A percentile compares a stretch with the other conserved stretches of the same genome.
These are phyloP conservation scores for Bacillus rossius DNA, from an alignment of 1,140 invertebrate genomes.

Conservation along the genomic window DNA sequence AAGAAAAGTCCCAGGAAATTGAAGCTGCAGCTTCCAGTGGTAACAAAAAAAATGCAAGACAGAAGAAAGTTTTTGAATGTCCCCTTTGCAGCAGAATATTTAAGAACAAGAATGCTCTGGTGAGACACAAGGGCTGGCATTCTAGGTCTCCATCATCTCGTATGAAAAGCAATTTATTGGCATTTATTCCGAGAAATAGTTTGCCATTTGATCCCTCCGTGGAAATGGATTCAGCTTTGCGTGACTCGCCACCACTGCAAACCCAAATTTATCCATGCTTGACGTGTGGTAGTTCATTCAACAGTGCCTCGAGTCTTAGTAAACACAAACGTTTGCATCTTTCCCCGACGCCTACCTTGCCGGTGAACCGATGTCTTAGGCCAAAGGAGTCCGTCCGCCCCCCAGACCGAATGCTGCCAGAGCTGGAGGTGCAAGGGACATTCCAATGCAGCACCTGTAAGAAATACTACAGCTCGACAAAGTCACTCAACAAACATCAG, in stretches of 20 bases:
- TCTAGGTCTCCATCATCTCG: neutral
- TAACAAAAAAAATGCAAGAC: neutral
- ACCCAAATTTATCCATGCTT: constrained; percentile 57
- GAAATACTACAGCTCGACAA: constrained; percentile 6
- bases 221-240: neutral
- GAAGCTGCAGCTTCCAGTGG: neutral
- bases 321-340: constrained; percentile 41
- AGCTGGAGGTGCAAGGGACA: neutral
- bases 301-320: constrained; percentile 48
- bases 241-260: neutral
- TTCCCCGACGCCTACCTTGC: no score
- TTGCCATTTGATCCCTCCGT: neutral
- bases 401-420: no score
- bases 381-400: no score
- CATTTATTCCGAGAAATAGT: neutral
- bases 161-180: neutral
- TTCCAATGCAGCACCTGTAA: neutral
- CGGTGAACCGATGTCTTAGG: no score
- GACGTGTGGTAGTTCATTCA: constrained; percentile 53
- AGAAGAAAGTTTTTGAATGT: neutral
- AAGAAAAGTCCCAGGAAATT: neutral
- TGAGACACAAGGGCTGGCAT: constrained; percentile 10
- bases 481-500: constrained; percentile 1
- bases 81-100: constrained; percentile 1
- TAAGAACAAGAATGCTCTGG: constrained; percentile 4